phyloP scores from a whole-genome alignment of 2,888 invertebrate genomes.

The Drosophila histrio region DNA sequence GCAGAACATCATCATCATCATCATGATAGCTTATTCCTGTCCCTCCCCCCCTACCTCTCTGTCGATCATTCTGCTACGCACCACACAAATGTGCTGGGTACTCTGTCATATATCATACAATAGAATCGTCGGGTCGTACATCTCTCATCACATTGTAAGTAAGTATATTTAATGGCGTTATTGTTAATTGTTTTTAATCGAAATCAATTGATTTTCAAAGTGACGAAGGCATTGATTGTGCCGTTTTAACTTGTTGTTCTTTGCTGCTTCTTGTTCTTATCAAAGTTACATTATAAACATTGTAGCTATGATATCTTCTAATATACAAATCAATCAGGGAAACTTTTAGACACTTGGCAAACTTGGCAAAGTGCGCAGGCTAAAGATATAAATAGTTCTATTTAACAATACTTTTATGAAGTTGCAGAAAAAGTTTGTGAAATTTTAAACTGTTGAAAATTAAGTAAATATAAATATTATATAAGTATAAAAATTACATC shows the following conservation, averaged over 20 bases:
- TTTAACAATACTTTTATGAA: no score
- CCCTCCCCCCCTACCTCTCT: background rate
- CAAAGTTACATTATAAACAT: slow-evolving; percentile 9
- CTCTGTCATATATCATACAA: slow-evolving; percentile 34
- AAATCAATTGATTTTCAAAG: slow-evolving; percentile 73
- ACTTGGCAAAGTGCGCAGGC: slow-evolving; percentile 48
- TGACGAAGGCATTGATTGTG: slow-evolving; percentile 74
- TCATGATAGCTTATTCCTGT: background rate
- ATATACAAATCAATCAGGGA: slow-evolving; percentile 31
- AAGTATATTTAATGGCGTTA: slow-evolving; percentile 58
- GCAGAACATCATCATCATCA: no score
- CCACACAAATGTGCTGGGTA: background rate
- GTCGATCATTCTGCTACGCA: slow-evolving; percentile 20
- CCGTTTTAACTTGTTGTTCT: slow-evolving; percentile 25
- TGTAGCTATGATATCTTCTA: slow-evolving; percentile 11
- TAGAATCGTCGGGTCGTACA: slow-evolving; percentile 5
- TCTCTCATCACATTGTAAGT: slow-evolving; percentile 13
- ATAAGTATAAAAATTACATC: no score
- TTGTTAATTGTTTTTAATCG: slow-evolving; percentile 72
- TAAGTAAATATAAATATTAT: no score
- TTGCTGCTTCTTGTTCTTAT: background rate
- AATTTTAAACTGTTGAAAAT: no score
- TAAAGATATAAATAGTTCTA: no score
- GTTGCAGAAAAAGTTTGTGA: no score
- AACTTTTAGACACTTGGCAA: slow-evolving; percentile 3